phyloP scores from a whole-genome alignment of 2,113 vertebrate species.

The Melanotaenia duboulayi region DNA sequence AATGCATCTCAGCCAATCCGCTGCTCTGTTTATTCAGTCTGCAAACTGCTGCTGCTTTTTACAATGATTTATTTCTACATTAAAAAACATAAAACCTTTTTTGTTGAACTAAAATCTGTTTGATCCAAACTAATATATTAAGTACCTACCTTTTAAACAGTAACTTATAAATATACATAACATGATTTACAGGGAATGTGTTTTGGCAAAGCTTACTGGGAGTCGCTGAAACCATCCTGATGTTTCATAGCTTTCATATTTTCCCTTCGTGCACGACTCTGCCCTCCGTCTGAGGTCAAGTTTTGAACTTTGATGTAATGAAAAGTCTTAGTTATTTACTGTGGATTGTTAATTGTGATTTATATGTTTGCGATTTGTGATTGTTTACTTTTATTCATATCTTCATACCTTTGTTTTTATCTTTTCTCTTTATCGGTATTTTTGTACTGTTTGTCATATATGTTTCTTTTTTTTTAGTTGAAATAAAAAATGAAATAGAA shows the following conservation, averaged over 20 bases:
- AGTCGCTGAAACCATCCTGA: constrained; percentile 4
- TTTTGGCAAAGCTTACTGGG: constrained; percentile 18
- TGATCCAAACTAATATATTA: constrained; percentile 4
- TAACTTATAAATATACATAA: constrained; percentile 3
- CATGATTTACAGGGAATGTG: not conserved
- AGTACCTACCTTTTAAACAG: not conserved
- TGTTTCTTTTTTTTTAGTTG: too few relatives aligned
- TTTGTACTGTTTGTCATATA: too few relatives aligned
- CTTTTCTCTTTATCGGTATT: too few relatives aligned
- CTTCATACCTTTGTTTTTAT: too few relatives aligned
- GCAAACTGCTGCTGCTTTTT: not conserved
- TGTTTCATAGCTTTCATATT: constrained; percentile 12
- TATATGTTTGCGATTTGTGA: too few relatives aligned
- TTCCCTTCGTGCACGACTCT: not conserved
- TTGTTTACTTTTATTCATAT: too few relatives aligned
- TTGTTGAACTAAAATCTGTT: constrained; percentile 2
- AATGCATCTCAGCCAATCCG: not conserved
- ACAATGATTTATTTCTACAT: not conserved
- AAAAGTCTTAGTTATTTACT: not conserved
- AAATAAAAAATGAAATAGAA: too few relatives aligned
- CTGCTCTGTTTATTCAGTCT: constrained; percentile 3
- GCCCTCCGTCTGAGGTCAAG: not conserved
- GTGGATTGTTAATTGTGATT: too few relatives aligned
- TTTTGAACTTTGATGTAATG: not conserved
- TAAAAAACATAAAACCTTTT: not conserved